phyloP scores from a whole-genome alignment of 2,113 vertebrate species.

The Pseudorectes ferrugineus region DNA sequence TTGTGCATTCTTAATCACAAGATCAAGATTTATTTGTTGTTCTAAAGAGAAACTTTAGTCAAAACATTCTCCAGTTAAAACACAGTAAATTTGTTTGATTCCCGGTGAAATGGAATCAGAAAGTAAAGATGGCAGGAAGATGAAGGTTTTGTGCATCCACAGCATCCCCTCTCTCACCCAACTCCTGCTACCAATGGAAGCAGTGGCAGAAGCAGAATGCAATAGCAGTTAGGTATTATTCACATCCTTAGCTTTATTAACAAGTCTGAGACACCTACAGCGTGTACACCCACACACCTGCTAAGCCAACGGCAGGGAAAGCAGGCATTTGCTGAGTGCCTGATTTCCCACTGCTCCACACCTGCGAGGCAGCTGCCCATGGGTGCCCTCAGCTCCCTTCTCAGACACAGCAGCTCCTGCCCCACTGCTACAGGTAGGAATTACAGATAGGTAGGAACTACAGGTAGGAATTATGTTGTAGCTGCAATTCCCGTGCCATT shows the following conservation, averaged over 20 bases:
- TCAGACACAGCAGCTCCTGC: not conserved
- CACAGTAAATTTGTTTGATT: not conserved
- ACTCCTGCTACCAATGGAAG: not conserved
- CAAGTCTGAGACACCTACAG: constrained; percentile 43
- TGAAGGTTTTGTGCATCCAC: not conserved
- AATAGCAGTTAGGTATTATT: constrained; percentile 36
- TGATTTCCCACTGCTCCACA: not conserved
- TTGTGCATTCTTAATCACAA: not conserved
- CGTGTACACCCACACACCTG: constrained; percentile 4
- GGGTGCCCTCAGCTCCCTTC: not conserved
- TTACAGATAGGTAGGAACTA: not conserved
- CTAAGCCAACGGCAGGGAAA: not conserved
- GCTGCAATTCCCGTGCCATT: not conserved
- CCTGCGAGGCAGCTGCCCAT: not conserved
- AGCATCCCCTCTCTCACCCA: not conserved
- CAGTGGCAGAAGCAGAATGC: not conserved
- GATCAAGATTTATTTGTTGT: not conserved
- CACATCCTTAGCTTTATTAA: constrained; percentile 25
- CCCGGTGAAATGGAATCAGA: not conserved
- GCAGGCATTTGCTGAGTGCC: not conserved
- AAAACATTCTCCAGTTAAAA: not conserved
- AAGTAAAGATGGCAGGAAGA: not conserved
- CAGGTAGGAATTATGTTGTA: not conserved
- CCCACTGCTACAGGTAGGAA: not conserved
- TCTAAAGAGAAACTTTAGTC: not conserved